A percentile compares a stretch with the other conserved stretches of the same genome.
Evolutionary conservation across 1,140 invertebrate genomes (phyloP).

Genomic region (Zaprionus gabonicus): DNA sequence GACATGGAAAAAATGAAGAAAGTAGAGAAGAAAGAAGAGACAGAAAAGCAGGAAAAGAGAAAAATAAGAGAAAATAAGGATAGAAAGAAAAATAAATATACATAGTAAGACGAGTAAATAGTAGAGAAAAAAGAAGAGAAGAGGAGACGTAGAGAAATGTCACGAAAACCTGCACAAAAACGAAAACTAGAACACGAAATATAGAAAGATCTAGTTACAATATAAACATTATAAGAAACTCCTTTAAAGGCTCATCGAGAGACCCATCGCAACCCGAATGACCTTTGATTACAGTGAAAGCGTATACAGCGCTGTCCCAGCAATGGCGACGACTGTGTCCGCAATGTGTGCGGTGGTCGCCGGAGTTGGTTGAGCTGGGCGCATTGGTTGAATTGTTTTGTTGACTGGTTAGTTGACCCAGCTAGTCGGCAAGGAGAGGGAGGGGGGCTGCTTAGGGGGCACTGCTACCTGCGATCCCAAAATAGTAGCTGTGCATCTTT

Average conservation of each 20-base stretch:
- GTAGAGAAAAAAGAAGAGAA: no score
- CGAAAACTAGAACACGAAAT: no score
- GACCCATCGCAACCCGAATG: background rate
- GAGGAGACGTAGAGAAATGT: no score
- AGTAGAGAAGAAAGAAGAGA: no score
- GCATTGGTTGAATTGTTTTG: conserved; percentile 57
- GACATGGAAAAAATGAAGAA: no score
- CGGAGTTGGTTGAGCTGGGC: conserved; percentile 38
- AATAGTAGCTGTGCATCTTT: conserved; percentile 20
- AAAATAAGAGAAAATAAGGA: no score
- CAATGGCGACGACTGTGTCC: background rate
- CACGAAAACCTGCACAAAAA: no score
- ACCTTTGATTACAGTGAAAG: conserved; percentile 5
- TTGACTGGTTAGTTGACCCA: conserved; percentile 27
- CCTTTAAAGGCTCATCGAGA: background rate
- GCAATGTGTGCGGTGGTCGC: conserved; percentile 13
- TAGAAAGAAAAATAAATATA: no score
- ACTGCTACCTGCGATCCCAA: background rate
- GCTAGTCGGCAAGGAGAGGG: background rate
- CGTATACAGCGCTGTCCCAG: conserved; percentile 15
- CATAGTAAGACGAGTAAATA: no score
- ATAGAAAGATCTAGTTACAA: background rate
- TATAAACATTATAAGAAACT: no score
- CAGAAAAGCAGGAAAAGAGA: no score
- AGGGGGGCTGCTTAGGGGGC: background rate